Base-by-base conservation (phyloP, 2,797 vertebrate genomes). In the Crocidura indochinensis region DNA sequence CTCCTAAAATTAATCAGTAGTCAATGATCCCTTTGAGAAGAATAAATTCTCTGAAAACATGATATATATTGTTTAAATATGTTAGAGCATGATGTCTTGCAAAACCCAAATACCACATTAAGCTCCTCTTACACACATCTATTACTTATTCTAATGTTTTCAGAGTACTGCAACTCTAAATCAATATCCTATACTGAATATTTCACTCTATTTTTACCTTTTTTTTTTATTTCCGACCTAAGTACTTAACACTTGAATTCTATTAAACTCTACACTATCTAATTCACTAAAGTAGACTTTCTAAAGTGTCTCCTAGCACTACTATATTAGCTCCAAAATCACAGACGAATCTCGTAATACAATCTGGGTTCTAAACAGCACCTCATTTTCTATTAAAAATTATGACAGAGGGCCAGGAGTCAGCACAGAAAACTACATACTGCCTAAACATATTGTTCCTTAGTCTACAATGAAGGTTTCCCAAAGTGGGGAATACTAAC, bases 21-120 rank as follows among this genome's bases (percentile, higher is more conserved):
- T 86, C 92, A 91, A 94, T 90, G 77, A 92, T 90, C 71, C 65
- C 67, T 91, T 91, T 88, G 53, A 95, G 74, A 94, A 92, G 60
- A 96, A 93, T 80, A 84, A 88, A 91, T 77, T 56, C 38, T 90
- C 68, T 69, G 76, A 92, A 91, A 87, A 93, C 90, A 92, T 92
- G 85, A 65, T 90, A 84, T 79, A 73, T 60, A 77, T 77, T 51
- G 90, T 53, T 93, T 94, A 85, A 87, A 90, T 24, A 38, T 38
- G 2, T 76, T 95, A 68, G 62, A 90, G 68, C 29, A 90, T 27
- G 60, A 24, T 81, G 26, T 68, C 38, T n/a, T 72, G 73, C n/a
- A 88, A 74, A 38, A n/a, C n/a, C 56, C 75, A 93, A 87, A 38
- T 29, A 75, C 69, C 14, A 2, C 47, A 69, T 44, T 69, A 80